Evolutionary conservation across 2,888 invertebrate genomes (phyloP).

Genomic region (Elegia similella): DNA sequence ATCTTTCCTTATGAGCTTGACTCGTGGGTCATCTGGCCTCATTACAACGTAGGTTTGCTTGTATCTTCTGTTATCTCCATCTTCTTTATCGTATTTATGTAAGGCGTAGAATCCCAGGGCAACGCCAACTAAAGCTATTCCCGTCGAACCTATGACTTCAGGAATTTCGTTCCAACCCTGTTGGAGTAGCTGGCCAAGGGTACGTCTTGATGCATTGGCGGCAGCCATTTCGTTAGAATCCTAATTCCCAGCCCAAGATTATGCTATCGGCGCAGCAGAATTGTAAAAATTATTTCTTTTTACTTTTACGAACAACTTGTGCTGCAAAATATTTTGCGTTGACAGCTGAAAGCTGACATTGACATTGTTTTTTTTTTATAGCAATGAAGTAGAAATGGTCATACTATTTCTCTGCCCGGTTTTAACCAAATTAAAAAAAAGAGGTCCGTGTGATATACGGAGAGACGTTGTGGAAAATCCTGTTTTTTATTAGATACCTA

Average conservation of each 20-base stretch:
- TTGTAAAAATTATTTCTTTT: neutral
- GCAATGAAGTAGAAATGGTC: too few species aligned
- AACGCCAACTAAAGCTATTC: slow-evolving; percentile 81
- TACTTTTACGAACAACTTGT: too few species aligned
- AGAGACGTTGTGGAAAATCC: too few species aligned
- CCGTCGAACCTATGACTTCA: slow-evolving; percentile 84
- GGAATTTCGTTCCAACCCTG: slow-evolving; percentile 86
- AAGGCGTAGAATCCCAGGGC: slow-evolving; percentile 70
- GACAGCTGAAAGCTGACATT: neutral
- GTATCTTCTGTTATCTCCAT: slow-evolving; percentile 85
- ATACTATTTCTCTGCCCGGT: too few species aligned
- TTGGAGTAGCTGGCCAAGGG: slow-evolving; percentile 58
- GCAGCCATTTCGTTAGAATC: slow-evolving; percentile 46
- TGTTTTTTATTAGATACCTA: too few species aligned
- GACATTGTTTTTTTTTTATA: neutral
- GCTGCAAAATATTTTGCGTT: too few species aligned
- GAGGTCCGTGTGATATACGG: too few species aligned
- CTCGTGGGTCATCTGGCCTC: slow-evolving; percentile 86
- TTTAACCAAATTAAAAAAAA: too few species aligned
- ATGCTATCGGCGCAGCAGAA: neutral
- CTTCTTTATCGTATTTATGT: slow-evolving; percentile 75
- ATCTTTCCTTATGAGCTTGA: slow-evolving; percentile 77
- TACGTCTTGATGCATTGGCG: slow-evolving; percentile 42
- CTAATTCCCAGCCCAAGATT: neutral
- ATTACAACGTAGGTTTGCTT: slow-evolving; percentile 83